Percentiles rank a stretch among this genome's conserved stretches.
Conservation (phyloP, 2,888 invertebrate species). For the Bhutanitis thaidina region DNA sequence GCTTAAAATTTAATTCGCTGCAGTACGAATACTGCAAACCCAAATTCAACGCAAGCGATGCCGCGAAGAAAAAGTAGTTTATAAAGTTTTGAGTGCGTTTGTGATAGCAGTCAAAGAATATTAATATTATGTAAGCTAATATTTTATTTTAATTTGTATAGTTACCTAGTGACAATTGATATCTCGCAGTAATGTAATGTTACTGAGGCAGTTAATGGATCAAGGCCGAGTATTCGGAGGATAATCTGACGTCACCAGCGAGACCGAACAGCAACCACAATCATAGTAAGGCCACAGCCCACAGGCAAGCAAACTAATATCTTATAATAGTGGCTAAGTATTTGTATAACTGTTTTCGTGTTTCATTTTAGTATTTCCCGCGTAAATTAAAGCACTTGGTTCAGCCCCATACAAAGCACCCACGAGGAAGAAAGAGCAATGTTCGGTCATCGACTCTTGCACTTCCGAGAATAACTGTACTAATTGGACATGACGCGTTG, state of each 20-base stretch:
- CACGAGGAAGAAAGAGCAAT: neutral
- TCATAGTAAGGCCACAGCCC: slow-evolving; percentile 51
- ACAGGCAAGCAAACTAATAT: slow-evolving; percentile 25
- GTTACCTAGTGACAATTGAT: too few species aligned
- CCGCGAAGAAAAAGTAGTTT: too few species aligned
- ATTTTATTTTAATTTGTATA: too few species aligned
- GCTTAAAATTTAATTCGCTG: too few species aligned
- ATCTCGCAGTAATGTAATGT: slow-evolving; percentile 19
- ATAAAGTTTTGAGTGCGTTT: too few species aligned
- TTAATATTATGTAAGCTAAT: too few species aligned
- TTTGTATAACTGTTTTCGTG: slow-evolving; percentile 33
- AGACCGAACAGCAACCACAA: slow-evolving; percentile 48
- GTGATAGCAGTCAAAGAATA: too few species aligned
- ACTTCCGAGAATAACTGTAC: slow-evolving; percentile 27
- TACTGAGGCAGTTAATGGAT: slow-evolving; percentile 44
- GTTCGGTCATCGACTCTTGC: slow-evolving; percentile 47
- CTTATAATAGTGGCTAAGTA: neutral
- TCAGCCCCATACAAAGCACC: too few species aligned
- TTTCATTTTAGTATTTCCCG: slow-evolving; percentile 5
- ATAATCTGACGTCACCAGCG: slow-evolving; percentile 55
- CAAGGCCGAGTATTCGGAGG: slow-evolving; percentile 57
- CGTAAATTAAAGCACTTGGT: neutral
- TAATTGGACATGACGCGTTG: slow-evolving; percentile 18
- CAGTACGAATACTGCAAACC: too few species aligned
- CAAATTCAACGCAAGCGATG: too few species aligned